Evolutionary conservation across 2,888 invertebrate genomes (phyloP).

Genomic region (Agriopis leucophaearia): DNA sequence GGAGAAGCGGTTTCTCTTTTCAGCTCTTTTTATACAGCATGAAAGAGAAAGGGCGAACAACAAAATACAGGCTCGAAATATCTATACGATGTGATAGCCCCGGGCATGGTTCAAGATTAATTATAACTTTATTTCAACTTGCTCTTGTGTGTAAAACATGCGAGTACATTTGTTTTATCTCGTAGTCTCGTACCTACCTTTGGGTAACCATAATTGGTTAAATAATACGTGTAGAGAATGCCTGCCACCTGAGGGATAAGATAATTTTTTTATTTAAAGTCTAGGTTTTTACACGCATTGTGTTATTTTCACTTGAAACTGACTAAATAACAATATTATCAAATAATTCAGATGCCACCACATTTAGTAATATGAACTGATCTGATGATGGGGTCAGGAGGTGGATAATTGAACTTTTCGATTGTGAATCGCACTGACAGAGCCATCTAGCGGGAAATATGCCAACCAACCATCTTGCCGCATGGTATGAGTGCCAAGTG

Average conservation of each 20-base stretch:
- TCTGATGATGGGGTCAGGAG: too few relatives aligned
- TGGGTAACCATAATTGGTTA: slow-evolving; percentile 12
- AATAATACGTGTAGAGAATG: slow-evolving; percentile 20
- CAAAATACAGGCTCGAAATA: slow-evolving; percentile 53
- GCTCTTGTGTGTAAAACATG: slow-evolving; percentile 33
- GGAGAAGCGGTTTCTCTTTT: slow-evolving; percentile 51
- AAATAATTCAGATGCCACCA: too few relatives aligned
- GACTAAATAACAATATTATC: neutral
- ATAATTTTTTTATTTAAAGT: slow-evolving; percentile 3
- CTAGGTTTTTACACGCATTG: too few relatives aligned
- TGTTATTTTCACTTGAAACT: neutral
- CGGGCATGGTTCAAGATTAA: slow-evolving; percentile 48
- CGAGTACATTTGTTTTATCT: slow-evolving; percentile 35
- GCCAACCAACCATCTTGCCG: too few relatives aligned
- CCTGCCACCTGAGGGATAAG: neutral
- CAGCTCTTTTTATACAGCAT: slow-evolving; percentile 50
- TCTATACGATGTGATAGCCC: slow-evolving; percentile 49
- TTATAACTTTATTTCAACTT: slow-evolving; percentile 50
- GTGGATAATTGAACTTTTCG: too few relatives aligned
- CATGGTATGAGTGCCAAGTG: too few relatives aligned
- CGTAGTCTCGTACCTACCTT: slow-evolving; percentile 22
- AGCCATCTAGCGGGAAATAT: too few relatives aligned
- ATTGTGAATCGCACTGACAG: too few relatives aligned
- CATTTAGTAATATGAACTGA: too few relatives aligned
- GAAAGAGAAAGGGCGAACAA: slow-evolving; percentile 51